Percentiles rank a stretch among this genome's conserved stretches.
Evolutionary conservation across 2,888 invertebrate genomes (phyloP).

Genomic region (Pachycephus smyrnensis): DNA sequence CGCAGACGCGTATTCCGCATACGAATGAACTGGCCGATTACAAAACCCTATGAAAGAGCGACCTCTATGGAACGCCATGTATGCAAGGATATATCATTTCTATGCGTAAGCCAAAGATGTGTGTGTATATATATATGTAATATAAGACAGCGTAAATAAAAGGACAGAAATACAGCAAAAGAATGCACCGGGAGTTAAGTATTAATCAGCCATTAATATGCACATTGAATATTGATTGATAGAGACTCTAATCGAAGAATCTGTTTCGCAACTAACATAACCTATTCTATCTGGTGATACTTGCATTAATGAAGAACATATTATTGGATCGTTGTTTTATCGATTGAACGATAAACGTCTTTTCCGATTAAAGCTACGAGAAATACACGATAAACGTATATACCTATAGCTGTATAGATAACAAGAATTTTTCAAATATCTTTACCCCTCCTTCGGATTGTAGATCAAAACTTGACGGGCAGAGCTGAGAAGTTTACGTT

Average conservation of each 20-base stretch:
- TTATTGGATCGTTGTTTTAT: background rate
- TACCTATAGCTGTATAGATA: background rate
- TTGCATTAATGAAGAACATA: background rate
- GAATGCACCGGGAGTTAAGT: background rate
- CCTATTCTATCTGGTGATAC: background rate
- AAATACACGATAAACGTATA: background rate
- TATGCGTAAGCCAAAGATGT: conserved; percentile 1
- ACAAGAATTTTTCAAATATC: background rate
- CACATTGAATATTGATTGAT: conserved; percentile 53
- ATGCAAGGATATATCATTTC: conserved; percentile 38
- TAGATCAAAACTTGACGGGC: background rate
- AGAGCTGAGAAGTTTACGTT: background rate
- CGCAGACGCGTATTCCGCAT: conserved; percentile 49
- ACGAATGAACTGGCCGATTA: conserved; percentile 51
- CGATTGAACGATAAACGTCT: background rate
- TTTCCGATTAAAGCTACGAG: background rate
- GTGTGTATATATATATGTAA: background rate
- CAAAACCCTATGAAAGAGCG: conserved; percentile 52
- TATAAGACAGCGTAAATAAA: background rate
- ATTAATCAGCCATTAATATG: conserved; percentile 56
- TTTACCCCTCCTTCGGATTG: background rate
- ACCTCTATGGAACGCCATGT: conserved; percentile 46
- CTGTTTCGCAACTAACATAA: conserved; percentile 35
- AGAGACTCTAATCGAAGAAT: conserved; percentile 37
- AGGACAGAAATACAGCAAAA: background rate